These are phyloP conservation scores for Tragelaphus buxtoni DNA, from an alignment of 2,113 vertebrate genomes.

Conservation along the genomic window DNA sequence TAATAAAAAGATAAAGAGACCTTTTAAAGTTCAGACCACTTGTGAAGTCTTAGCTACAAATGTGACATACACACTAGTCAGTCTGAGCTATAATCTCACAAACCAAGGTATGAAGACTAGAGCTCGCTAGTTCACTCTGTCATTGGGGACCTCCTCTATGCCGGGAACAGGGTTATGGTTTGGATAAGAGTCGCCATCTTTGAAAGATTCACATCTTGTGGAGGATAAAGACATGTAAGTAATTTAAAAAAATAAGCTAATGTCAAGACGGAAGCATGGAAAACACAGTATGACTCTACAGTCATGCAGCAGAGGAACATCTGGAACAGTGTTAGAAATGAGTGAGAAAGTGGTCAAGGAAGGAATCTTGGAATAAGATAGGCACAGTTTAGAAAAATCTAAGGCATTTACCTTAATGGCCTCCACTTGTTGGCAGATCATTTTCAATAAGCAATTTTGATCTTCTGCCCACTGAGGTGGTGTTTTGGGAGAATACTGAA, in stretches of 20 bases:
- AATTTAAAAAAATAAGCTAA: conserved; percentile 1
- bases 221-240: not conserved
- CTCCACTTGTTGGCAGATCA: conserved; percentile 95
- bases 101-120: not conserved
- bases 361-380: not conserved
- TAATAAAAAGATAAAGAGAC: not conserved
- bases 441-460: conserved; percentile 92
- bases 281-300: not conserved
- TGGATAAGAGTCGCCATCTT: not conserved
- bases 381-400: not conserved
- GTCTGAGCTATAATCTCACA: not conserved
- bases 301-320: not conserved
- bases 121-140: not conserved
- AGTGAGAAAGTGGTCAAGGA: not conserved
- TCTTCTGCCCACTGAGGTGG: conserved; percentile 97
- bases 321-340: not conserved
- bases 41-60: not conserved
- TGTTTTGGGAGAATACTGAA: conserved; percentile 92
- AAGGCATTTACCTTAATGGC: conserved; percentile 90
- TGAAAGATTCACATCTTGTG: not conserved
- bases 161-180: not conserved
- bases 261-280: not conserved
- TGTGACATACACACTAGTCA: not conserved
- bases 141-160: not conserved
- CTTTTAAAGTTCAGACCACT: not conserved